Base-by-base conservation (phyloP, 2,113 vertebrate species). In the Tachysurus fulvidraco region DNA sequence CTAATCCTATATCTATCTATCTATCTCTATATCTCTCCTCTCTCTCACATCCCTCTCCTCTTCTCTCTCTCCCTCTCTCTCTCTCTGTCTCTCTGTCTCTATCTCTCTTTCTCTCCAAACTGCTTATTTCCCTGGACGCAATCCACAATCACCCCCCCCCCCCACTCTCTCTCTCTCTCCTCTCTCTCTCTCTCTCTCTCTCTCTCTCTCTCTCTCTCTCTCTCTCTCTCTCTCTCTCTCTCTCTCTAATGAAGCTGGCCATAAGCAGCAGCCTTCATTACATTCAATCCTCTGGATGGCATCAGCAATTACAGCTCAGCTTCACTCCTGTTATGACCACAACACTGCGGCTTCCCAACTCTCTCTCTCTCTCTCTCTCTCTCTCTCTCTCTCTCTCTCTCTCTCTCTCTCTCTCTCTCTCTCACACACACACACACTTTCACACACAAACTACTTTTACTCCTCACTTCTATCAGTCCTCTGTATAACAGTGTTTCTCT, bases 181-280 rank as follows among this genome's bases (percentile, higher is more conserved):
- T 46, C 21, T 86, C 77, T 65, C 28, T 46, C 54, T 60, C 44
- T 23, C 23, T 14, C 36, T 17, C 41, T 83, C 36, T 23, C 30
- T 52, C 69, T 59, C 65, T 28, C 59, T 59, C 85, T 25, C 54
- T 59, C 79, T 25, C 85, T n/a, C 36, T 25, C 41, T 67, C 28
- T 25, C n/a, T 69, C 81, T 50, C 59, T 86, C 30, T 79, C 59
- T 46, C 50, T 52, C 36, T 73, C 50, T 57, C 65, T 59, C 52
- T 10, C 76, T 82, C 84, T 88, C 91, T 93, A 93, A 95, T 94
- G 94, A 95, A 94, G 93, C 92, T 91, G 92, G 91, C 93, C 91
- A 90, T 94, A 93, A 94, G 92, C 93, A 93, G 93, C 92, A 93
- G 91, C 94, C 92, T 93, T 95, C 92, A 94, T 94, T 93, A 94